Evolutionary conservation across 2,797 vertebrate genomes (phyloP).

Genomic region (Pseudochirops cupreus): DNA sequence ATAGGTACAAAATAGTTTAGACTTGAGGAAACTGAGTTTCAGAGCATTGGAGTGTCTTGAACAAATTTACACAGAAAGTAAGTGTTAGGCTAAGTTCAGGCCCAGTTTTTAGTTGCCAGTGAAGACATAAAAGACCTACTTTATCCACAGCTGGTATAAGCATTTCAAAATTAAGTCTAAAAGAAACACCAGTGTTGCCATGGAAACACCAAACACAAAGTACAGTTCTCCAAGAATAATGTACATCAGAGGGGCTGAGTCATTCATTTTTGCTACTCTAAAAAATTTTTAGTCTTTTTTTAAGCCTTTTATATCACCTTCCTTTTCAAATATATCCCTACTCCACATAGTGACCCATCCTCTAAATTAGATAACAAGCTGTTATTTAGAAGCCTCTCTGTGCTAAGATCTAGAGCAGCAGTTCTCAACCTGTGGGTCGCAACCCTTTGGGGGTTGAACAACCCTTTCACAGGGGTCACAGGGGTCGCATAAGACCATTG

Average conservation of each 20-base stretch:
- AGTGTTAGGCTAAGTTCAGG: background rate
- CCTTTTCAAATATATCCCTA: background rate
- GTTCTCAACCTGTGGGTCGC: no score
- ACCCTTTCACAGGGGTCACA: no score
- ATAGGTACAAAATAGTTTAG: background rate
- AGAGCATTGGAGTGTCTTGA: background rate
- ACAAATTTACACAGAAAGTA: background rate
- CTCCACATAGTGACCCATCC: background rate
- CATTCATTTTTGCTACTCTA: background rate
- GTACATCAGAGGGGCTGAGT: background rate
- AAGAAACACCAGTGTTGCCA: background rate
- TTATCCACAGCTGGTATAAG: background rate
- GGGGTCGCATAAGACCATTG: no score
- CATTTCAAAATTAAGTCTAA: background rate
- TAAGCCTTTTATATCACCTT: background rate
- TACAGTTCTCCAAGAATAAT: slow-evolving; percentile 31
- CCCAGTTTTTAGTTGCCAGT: background rate
- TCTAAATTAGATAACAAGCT: background rate
- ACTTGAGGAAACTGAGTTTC: background rate
- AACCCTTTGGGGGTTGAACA: no score
- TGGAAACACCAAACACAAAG: slow-evolving; percentile 22
- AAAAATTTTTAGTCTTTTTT: background rate
- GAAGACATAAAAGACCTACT: background rate
- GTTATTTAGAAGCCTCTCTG: background rate
- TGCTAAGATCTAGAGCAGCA: background rate